Base-by-base conservation (phyloP, 2,113 vertebrate species). In the Hymenochirus boettgeri region DNA sequence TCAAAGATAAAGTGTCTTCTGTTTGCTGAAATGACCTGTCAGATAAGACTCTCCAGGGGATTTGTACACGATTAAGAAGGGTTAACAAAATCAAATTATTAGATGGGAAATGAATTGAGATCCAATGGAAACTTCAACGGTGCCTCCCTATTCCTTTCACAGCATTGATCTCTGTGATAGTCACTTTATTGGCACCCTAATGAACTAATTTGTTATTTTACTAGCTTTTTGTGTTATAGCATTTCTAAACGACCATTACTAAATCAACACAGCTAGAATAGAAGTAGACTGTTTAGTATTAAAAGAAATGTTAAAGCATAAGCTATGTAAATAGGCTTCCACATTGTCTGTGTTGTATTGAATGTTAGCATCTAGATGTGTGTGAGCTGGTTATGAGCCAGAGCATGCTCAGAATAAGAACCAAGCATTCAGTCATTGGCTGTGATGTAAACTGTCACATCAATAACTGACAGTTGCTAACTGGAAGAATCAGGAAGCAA, bases 151-250 rank as follows among this genome's bases (percentile, higher is more conserved):
- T 26, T 45, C 24, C 33, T 51, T 51, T 31, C 31, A 67, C 22
- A 51, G 12, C 55, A 67, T 67, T 46, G 56, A 67, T 67, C 64
- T 52, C 59, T 59, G 55, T 67, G 59, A 67, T 59, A 67, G 46
- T 42, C 64, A 57, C 42, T 58, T 59, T 67, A 67, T 67, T 59
- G 64, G 29, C 46, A 21, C 13, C 47, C 39, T 67, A 67, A 67
- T 67, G 58, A 67, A 67, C 64, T 67, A 58, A 67, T 67, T 67
- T 67, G 59, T 67, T 58, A 59, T 67, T 51, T 67, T 47, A 67
- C 33, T 48, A 51, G 55, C 50, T 52, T 51, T 57, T 13, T 48
- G 52, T 33, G 46, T 67, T 55, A 52, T 27, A 26, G 51, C 15
- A 7, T 11, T 66, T 42, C 56, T 51, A 51, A 67, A 51, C 59